Evolutionary conservation across 2,888 invertebrate genomes (phyloP), one percentile per base, ranked within the genome.

Genomic region (Cephus rjabovi): DNA sequence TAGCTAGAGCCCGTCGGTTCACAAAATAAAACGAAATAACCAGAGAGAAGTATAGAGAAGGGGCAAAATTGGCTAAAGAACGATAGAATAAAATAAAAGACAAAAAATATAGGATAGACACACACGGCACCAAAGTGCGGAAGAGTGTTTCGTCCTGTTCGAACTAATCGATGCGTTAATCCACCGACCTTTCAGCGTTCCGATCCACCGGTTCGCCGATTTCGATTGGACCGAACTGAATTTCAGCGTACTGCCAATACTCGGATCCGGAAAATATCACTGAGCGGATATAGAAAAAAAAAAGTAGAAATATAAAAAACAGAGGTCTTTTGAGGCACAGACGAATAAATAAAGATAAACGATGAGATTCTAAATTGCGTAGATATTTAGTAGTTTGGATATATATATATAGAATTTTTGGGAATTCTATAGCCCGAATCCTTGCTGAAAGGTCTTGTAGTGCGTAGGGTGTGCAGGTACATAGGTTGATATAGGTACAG

Each of bases 141-240:
- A 89, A 89, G 88, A 88, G 87, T 89, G 88, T 89, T 88, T 85
- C 88, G 84, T 86, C 86, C 85, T 87, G 88, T 87, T 85, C 83
- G 83, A 77, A 86, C 84, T 88, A 87, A 89, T 90, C 88, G 88
- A 82, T 80, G 86, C 86, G 87, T 89, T 88, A 87, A 90, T 89
- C 84, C 85, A 83, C 81, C 79, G 73, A 80, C 79, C 77, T 81
- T 79, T 80, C 74, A 75, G 71, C 69, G 75, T 77, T 77, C 73
- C 34, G 76, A 74, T 74, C 73, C 31, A n/a, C 35, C 75, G 40
- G 37, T 35, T 71, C 56, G 9, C 56, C 56, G 56, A 56, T 56
- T 56, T 56, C 56, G 23, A 56, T 56, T 56, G 56, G 23, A 56
- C 56, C 56, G 56, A 23, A 56, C 23, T 56, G 23, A 56, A 23